Evolutionary conservation across 2,888 invertebrate species (phyloP), one percentile per base, ranked within the genome.

Genomic region (Chrysolina oricalcia): DNA sequence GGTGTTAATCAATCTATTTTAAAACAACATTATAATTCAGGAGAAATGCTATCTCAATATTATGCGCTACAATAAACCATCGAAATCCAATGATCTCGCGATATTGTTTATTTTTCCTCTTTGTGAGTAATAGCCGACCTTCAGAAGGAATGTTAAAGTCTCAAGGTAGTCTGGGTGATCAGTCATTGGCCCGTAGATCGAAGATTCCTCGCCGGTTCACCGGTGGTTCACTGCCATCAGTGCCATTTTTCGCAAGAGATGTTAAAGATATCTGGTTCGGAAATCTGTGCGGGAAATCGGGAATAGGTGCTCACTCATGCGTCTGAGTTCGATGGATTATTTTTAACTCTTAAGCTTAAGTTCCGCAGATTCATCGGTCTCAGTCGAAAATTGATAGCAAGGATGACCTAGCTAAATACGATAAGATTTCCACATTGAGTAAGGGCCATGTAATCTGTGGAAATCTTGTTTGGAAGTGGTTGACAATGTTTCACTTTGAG

Each of bases 141-240:
- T 53, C 53, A 53, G 53, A 21, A 53, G 23, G 53, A 53, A 53
- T 53, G 53, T 53, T 53, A 19, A 23, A 21, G 53, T 53, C 19
- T 53, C 53, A 53, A 53, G 53, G 53, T 53, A 53, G 53, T 53
- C 53, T 53, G 53, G 15, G 53, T 53, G 53, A 53, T 53, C 53
- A 53, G 53, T 53, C 53, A 21, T 53, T 53, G 53, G 53, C 53
- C 53, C 19, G 53, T 53, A 19, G 53, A 53, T 23, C 11, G 21
- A 17, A 48, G 17, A 48, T 17, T 48, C 48, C 10, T 17, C 48
- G 9, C 48, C 9, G 17, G 8, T 17, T 48, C 17, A 48, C 10
- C 8, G 8, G 35, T 8, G 4, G 35, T 35, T 35, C 8, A 35
- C 35, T 35, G 35, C 35, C 27, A 27, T 27, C 27, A 48, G 48